Evolutionary conservation across 1,140 invertebrate species (phyloP).

Genomic region (Achatina immaculata): DNA sequence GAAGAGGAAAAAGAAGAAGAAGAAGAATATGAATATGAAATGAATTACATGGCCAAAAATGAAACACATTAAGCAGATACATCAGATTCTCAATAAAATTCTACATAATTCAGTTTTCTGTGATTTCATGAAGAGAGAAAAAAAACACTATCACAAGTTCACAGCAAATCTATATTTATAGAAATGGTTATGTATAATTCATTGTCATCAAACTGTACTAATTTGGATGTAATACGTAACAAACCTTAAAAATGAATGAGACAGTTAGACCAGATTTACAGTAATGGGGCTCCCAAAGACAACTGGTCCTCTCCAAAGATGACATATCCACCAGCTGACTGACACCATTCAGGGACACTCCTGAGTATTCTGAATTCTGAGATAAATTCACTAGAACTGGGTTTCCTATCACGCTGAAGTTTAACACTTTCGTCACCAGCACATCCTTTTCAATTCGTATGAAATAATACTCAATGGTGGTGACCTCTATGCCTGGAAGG

Average conservation of each 20-base stretch:
- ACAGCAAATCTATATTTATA: no score
- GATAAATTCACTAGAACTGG: constrained; percentile 39
- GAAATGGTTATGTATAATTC: no score
- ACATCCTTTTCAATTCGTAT: constrained; percentile 35
- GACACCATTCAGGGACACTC: constrained; percentile 45
- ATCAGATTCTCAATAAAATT: no score
- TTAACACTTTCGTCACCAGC: constrained; percentile 41
- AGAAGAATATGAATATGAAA: no score
- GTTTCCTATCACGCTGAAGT: constrained; percentile 42
- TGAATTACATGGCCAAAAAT: no score
- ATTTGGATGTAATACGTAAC: no score
- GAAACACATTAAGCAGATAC: no score
- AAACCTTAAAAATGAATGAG: constrained; percentile 42
- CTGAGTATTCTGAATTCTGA: constrained; percentile 30
- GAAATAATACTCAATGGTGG: constrained; percentile 40
- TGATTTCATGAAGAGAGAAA: no score
- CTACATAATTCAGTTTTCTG: no score
- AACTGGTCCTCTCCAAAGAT: constrained; percentile 29
- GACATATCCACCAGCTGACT: constrained; percentile 44
- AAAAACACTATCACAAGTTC: no score
- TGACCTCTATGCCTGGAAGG: constrained; percentile 10
- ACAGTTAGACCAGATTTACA: constrained; percentile 51
- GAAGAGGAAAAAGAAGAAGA: no score
- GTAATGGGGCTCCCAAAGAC: constrained; percentile 46
- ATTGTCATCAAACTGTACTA: no score